phyloP scores from a whole-genome alignment of 2,888 invertebrate genomes.

The Lasius platythorax region DNA sequence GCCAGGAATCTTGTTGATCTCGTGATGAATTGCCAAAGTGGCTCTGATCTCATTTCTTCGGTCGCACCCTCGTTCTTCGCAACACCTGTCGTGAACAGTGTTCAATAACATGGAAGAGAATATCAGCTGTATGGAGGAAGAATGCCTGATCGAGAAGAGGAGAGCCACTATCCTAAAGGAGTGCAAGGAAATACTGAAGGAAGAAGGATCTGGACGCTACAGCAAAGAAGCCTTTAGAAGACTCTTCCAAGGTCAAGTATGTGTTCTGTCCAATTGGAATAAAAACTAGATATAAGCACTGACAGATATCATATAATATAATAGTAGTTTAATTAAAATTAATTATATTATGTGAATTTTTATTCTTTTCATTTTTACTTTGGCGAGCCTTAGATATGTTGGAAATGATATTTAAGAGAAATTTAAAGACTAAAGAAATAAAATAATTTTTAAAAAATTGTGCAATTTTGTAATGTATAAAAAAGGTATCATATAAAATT shows the following conservation, averaged over 20 bases:
- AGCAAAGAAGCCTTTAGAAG: conserved; percentile 89
- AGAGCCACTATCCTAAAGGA: conserved; percentile 89
- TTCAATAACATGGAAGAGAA: conserved; percentile 58
- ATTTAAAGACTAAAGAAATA: not conserved
- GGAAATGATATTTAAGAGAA: not conserved
- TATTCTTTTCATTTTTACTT: not conserved
- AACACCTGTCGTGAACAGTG: conserved; percentile 33
- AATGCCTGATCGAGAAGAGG: conserved; percentile 89
- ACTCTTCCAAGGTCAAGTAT: conserved; percentile 91
- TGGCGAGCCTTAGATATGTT: not conserved
- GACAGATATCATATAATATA: not conserved
- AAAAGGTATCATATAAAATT: not conserved
- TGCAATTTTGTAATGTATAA: not conserved
- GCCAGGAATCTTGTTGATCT: conserved; percentile 35
- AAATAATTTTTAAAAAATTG: not conserved
- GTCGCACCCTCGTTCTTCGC: not conserved
- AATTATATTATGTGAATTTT: not conserved
- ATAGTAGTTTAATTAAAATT: not conserved
- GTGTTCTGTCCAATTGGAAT: conserved; percentile 69
- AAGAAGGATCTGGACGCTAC: conserved; percentile 88
- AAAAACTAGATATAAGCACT: not conserved
- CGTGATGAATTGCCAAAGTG: conserved; percentile 32
- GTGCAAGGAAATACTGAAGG: conserved; percentile 89
- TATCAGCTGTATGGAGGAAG: conserved; percentile 91
- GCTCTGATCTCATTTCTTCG: conserved; percentile 17